Percentiles rank a stretch among this genome's conserved stretches.
phyloP scores from a whole-genome alignment of 2,113 vertebrate genomes.

The Herpailurus yagouaroundi region DNA sequence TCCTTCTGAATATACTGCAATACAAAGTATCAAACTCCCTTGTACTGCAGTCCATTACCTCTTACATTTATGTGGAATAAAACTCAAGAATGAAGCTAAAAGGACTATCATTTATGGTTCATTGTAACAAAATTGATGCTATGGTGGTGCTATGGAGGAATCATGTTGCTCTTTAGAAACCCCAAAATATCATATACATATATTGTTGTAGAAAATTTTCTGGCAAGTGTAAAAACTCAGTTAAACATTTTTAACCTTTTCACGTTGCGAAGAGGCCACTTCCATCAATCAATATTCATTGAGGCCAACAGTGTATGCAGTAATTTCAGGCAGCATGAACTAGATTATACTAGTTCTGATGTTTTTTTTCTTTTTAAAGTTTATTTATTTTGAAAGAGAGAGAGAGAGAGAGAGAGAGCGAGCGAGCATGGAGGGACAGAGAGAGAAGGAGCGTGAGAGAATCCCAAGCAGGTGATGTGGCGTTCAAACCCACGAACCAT shows the following conservation, averaged over 20 bases:
- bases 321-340: background rate
- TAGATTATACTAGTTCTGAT: background rate
- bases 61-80: background rate
- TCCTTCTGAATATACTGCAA: background rate
- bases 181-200: background rate
- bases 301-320: background rate
- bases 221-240: background rate
- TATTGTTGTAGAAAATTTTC: background rate
- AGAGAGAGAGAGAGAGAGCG: too few species aligned
- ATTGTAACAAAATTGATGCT: background rate
- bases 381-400: too few species aligned
- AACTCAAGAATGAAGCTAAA: background rate
- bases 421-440: too few species aligned
- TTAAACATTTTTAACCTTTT: background rate
- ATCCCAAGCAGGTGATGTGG: too few species aligned
- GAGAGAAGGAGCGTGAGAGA: too few species aligned
- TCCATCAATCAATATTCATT: background rate
- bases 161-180: background rate
- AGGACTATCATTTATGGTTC: background rate
- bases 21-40: background rate
- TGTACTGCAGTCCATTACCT: background rate
- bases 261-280: background rate
- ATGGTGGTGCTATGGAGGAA: background rate
- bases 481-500: too few species aligned
- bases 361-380: background rate